Percentiles rank a stretch among this genome's conserved stretches.
Evolutionary conservation across 2,797 vertebrate species (phyloP).

Genomic region (Chromobotia macracanthus): DNA sequence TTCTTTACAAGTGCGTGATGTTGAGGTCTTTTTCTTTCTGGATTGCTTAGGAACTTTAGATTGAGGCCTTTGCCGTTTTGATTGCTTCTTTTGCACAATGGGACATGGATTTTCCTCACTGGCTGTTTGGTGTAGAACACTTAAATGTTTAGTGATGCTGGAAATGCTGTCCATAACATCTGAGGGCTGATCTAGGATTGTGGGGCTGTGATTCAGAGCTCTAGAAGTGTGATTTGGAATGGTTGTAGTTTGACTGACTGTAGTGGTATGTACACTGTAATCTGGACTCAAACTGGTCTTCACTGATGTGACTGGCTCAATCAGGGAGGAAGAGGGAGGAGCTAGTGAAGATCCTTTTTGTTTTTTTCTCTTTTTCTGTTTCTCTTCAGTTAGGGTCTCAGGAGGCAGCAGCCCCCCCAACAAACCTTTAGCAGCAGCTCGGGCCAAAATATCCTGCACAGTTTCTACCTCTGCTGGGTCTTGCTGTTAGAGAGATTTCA

Average conservation of each 20-base stretch:
- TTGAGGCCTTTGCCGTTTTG: background rate
- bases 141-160: constrained; percentile 44
- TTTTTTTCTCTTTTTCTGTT: constrained; percentile 31
- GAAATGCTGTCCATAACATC: background rate
- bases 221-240: background rate
- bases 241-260: background rate
- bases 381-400: background rate
- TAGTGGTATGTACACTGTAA: background rate
- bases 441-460: constrained; percentile 83
- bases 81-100: background rate
- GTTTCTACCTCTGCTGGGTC: constrained; percentile 77
- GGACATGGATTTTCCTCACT: constrained; percentile 45
- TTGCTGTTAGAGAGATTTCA: constrained; percentile 68
- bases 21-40: constrained; percentile 2
- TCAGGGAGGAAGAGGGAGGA: constrained; percentile 6
- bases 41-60: constrained; percentile 8
- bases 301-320: background rate
- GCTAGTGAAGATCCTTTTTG: background rate
- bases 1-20: background rate
- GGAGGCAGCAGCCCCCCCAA: constrained; percentile 71
- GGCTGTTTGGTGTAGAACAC: constrained; percentile 3
- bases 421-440: constrained; percentile 83
- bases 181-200: background rate
- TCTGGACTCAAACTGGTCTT: background rate
- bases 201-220: constrained; percentile 3